Evolutionary conservation across 2,888 invertebrate genomes (phyloP), one percentile per base, ranked within the genome.

Genomic region (Brachylomia viminalis): DNA sequence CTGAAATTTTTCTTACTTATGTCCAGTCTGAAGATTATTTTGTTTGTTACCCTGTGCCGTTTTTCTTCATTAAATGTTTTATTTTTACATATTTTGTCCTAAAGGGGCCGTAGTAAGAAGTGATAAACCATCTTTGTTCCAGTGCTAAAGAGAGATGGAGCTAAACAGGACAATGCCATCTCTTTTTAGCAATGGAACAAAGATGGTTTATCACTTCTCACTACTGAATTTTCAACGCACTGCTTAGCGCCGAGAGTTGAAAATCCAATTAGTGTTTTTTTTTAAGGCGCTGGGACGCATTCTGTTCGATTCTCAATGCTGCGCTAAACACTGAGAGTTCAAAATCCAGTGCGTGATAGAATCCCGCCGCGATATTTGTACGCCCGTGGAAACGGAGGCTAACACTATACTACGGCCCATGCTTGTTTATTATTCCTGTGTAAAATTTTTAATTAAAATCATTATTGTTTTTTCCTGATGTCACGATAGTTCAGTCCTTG

Each of bases 41-140:
- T 77, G 38, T 42, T 74, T 81, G 77, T 82, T 65, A 75, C 84
- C 83, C 81, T 85, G 81, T 87, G 86, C 77, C 84, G 86, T 71
- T 45, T 66, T 85, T 47, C 30, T 49, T 30, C 38, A 33, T 86
- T 72, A 82, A 58, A 79, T 80, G 76, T 82, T 86, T 83, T 82
- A 75, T 84, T 83, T 85, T 82, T 85, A 83, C 77, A 80, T 77
- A 27, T 52, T 49, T 66, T 67, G 11, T 52, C 15, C 17, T 33
- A 47, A 10, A 30, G 8, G 23, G 30, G 30, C 30, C 11, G 33
- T 52, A 17, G 33, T 66, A 52, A 17, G 49, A 23, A 49, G 17
- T 52, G n/a, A 1, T 66, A 52, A 66, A 17, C 17, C 17, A 33
- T 54, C n/a, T n/a, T 67, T 0, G 33, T 67, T 33, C 67, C 33